Base-by-base conservation (phyloP, 1,140 invertebrate genomes). In the Oreohelix idahoensis region DNA sequence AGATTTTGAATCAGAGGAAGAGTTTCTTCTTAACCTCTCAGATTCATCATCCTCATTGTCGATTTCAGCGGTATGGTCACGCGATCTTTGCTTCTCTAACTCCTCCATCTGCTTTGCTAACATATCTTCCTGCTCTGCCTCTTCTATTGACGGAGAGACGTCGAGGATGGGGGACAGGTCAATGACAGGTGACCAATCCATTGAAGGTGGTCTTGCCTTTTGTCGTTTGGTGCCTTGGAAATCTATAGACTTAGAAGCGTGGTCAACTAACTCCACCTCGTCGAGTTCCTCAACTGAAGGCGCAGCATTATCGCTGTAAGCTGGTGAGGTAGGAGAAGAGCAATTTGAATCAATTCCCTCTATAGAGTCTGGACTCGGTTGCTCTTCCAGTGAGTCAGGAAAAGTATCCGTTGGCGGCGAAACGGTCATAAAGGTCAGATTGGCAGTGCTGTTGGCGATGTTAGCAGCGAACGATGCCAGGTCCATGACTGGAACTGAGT, bases 151-250 rank as follows among this genome's bases (percentile, higher is more conserved):
- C 0, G 93, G 93, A 1, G 93, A 94, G 1, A 94, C 93, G 86
- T 94, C 93, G 70, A 93, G 74, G 51, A 94, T 94, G 0, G 93
- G 93, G 10, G 93, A 94, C 15, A 94, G 88, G 75, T 94, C 93
- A 45, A 92, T 92, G 8, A 93, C 91, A 32, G 93, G 93, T 4
- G 93, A 93, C 92, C 93, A 94, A 84, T 89, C 93, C 23, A 88
- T 92, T 76, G 92, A 90, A 20, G 91, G 92, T 1, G 90, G 89
- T 58, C 89, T 86, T 11, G 86, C 88, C 84, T 93, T 92, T 84
- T 93, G 92, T 53, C 91, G 85, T 78, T 90, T 90, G n/a, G 84
- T 85, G 29, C 88, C 88, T 77, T 92, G 92, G 79, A 91, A 89
- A 70, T 93, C 93, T 70, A 91, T 91, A 23, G 89, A 86, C 83